Percentiles rank a stretch among this genome's conserved stretches.
Conservation (phyloP, 2,113 vertebrate species). For the Mesembrinibis cayennensis region DNA sequence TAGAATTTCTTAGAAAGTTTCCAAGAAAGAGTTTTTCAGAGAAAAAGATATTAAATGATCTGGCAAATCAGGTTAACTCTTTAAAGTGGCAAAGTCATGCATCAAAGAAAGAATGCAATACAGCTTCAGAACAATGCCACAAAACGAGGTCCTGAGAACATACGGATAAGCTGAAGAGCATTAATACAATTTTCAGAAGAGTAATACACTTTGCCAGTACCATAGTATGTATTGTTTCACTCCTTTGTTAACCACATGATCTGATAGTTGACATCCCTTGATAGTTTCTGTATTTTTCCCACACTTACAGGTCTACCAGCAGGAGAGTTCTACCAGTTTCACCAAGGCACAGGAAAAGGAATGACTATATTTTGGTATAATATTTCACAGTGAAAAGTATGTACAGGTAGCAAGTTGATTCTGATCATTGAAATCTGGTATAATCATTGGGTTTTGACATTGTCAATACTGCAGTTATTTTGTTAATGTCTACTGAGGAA, state of each 20-base stretch:
- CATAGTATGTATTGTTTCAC: neutral
- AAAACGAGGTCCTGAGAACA: neutral
- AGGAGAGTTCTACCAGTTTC: neutral
- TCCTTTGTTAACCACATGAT: neutral
- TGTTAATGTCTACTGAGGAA: neutral
- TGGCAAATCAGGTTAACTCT: neutral
- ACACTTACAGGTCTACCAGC: neutral
- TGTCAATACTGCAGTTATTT: neutral
- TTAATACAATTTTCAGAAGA: neutral
- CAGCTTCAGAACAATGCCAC: neutral
- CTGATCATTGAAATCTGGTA: neutral
- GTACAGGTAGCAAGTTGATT: neutral
- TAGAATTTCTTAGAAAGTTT: neutral
- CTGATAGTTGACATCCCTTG: neutral
- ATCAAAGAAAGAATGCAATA: neutral
- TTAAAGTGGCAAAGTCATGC: neutral
- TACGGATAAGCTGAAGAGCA: neutral
- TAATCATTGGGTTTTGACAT: neutral
- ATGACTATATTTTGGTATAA: neutral
- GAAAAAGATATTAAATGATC: neutral
- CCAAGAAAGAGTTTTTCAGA: neutral
- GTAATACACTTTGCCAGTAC: neutral
- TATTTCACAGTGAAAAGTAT: neutral
- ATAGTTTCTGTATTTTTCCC: neutral
- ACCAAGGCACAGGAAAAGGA: neutral